Percentiles rank a stretch among this genome's conserved stretches.
Evolutionary conservation across 2,113 vertebrate genomes (phyloP).

Genomic region (Blennius ocellaris): DNA sequence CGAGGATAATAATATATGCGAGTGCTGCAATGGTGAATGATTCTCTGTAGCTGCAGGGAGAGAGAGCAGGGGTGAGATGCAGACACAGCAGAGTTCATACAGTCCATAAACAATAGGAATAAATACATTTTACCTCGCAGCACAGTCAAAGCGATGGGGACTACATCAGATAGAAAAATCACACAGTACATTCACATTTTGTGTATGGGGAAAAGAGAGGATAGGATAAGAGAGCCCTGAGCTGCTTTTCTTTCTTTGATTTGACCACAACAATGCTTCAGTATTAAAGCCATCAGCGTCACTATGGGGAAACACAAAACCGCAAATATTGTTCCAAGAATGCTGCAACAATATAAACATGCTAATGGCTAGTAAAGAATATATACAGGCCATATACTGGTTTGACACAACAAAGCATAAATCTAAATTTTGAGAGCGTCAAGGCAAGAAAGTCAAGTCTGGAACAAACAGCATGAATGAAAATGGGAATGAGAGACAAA

Average conservation of each 20-base stretch:
- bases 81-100: conserved; percentile 52
- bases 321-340: background rate
- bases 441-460: too few species aligned
- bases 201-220: conserved; percentile 5
- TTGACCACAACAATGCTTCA: background rate
- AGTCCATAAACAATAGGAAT: conserved; percentile 30
- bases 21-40: conserved; percentile 24
- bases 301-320: background rate
- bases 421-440: too few species aligned
- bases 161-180: conserved; percentile 11
- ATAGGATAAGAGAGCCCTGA: background rate
- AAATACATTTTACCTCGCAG: conserved; percentile 45
- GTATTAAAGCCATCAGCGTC: background rate
- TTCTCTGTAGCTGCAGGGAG: conserved; percentile 57
- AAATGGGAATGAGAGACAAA: background rate
- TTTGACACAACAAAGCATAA: background rate
- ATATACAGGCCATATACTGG: background rate
- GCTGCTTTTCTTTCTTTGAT: background rate
- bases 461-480: background rate
- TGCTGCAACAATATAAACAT: background rate
- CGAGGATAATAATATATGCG: conserved; percentile 20
- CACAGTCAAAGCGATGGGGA: conserved; percentile 50
- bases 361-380: background rate
- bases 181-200: conserved; percentile 20
- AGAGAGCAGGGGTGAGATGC: conserved; percentile 68